phyloP scores from a whole-genome alignment of 2,888 invertebrate species.

The Xylota sylvarum region DNA sequence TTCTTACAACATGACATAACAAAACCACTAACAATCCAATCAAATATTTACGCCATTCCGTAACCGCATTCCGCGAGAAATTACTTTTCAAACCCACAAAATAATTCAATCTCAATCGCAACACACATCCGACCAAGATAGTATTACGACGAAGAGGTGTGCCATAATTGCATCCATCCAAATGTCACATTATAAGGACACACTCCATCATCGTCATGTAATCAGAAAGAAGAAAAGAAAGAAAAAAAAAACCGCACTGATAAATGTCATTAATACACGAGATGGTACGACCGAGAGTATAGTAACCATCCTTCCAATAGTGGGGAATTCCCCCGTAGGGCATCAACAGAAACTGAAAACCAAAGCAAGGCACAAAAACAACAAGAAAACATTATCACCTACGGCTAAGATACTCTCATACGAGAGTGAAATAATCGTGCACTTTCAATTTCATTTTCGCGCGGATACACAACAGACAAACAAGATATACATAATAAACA shows the following conservation, averaged over 20 bases:
- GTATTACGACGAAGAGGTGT: constrained; percentile 52
- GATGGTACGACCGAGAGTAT: constrained; percentile 17
- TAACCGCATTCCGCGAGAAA: constrained; percentile 50
- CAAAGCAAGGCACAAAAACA: constrained; percentile 22
- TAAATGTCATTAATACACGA: constrained; percentile 71
- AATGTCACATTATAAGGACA: constrained; percentile 75
- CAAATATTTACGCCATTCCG: constrained; percentile 53
- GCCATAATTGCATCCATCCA: constrained; percentile 71
- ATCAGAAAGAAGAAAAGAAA: background rate
- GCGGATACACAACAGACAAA: constrained; percentile 65
- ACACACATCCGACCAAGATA: background rate
- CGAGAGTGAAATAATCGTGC: constrained; percentile 46
- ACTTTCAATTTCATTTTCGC: constrained; percentile 75
- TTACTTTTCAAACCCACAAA: constrained; percentile 39
- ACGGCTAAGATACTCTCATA: constrained; percentile 31
- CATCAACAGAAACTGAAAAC: constrained; percentile 18
- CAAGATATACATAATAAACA: constrained; percentile 67
- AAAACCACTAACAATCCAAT: constrained; percentile 58
- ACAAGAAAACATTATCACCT: constrained; percentile 62
- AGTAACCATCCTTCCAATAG: constrained; percentile 11
- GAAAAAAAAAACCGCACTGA: constrained; percentile 19
- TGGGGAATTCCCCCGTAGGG: constrained; percentile 41
- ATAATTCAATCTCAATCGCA: constrained; percentile 55
- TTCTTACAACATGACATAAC: constrained; percentile 8
- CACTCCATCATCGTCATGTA: constrained; percentile 71